Evolutionary conservation across 1,140 invertebrate genomes (phyloP).

Genomic region (Oryctes rhinoceros): DNA sequence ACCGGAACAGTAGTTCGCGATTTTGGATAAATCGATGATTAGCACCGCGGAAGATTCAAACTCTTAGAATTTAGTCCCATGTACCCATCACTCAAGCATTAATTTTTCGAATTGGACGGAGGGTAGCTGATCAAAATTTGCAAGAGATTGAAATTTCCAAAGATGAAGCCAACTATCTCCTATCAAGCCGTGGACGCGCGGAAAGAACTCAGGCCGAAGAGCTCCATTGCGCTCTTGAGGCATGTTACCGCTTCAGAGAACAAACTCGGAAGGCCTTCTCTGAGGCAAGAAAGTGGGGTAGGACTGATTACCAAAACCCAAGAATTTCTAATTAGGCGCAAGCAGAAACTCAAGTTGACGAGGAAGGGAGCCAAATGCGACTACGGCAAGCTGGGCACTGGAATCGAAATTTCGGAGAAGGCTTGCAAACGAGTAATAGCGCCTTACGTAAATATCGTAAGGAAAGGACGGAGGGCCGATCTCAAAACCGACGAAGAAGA

Average conservation of each 20-base stretch:
- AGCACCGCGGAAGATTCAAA: too few species aligned
- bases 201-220: neutral
- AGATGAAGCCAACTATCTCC: too few species aligned
- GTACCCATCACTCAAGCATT: too few species aligned
- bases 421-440: constrained; percentile 62
- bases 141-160: too few species aligned
- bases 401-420: constrained; percentile 42
- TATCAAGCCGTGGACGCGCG: too few species aligned
- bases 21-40: too few species aligned
- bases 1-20: too few species aligned
- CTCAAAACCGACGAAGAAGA: neutral
- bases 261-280: neutral
- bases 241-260: neutral
- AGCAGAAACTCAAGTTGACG: neutral
- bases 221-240: neutral
- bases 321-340: neutral
- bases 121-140: too few species aligned
- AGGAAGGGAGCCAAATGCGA: neutral
- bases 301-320: neutral
- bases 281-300: neutral
- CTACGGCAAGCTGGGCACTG: neutral
- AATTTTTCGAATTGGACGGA: too few species aligned
- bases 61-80: too few species aligned
- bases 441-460: constrained; percentile 62
- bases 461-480: constrained; percentile 58